Evolutionary conservation across 23 tunicate species (phyloP).

Genomic region (Diplosoma virens): DNA sequence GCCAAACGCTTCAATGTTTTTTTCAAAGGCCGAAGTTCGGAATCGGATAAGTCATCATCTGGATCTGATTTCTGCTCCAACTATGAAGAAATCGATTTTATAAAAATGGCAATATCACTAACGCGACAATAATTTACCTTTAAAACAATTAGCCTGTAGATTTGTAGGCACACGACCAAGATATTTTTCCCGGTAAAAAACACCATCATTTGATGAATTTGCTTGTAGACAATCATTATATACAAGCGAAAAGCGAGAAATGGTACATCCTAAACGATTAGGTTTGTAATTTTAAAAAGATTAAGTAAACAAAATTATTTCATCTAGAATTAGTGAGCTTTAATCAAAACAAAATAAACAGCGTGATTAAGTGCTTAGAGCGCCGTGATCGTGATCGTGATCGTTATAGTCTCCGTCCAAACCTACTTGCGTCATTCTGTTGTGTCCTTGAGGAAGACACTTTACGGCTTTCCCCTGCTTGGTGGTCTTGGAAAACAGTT

Average conservation of each 20-base stretch:
- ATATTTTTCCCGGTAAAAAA: slow-evolving; percentile 93
- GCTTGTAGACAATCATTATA: slow-evolving; percentile 68
- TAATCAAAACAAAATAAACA: too few relatives aligned
- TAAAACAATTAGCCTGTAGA: slow-evolving; percentile 80
- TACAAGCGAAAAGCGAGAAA: slow-evolving; percentile 86
- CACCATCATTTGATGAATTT: slow-evolving; percentile 93
- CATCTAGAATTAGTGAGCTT: too few relatives aligned
- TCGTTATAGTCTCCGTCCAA: too few relatives aligned
- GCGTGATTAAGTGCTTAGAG: too few relatives aligned
- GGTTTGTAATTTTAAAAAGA: too few relatives aligned
- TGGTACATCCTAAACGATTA: slow-evolving; percentile 98
- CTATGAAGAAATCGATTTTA: background rate
- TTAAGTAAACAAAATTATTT: too few relatives aligned
- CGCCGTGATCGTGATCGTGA: too few relatives aligned
- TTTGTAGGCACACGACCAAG: slow-evolving; percentile 83
- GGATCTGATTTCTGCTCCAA: slow-evolving; percentile 22
- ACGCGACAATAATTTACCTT: slow-evolving; percentile 46
- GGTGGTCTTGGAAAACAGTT: too few relatives aligned
- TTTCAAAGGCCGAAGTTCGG: slow-evolving; percentile 65
- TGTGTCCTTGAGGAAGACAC: too few relatives aligned
- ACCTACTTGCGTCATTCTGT: too few relatives aligned
- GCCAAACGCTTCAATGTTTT: slow-evolving; percentile 52
- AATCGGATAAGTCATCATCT: slow-evolving; percentile 13
- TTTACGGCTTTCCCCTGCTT: too few relatives aligned
- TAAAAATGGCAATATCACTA: background rate